Evolutionary conservation across 2,888 invertebrate genomes (phyloP), one percentile per base, ranked within the genome.

Genomic region (Holacanthella duospinosa): DNA sequence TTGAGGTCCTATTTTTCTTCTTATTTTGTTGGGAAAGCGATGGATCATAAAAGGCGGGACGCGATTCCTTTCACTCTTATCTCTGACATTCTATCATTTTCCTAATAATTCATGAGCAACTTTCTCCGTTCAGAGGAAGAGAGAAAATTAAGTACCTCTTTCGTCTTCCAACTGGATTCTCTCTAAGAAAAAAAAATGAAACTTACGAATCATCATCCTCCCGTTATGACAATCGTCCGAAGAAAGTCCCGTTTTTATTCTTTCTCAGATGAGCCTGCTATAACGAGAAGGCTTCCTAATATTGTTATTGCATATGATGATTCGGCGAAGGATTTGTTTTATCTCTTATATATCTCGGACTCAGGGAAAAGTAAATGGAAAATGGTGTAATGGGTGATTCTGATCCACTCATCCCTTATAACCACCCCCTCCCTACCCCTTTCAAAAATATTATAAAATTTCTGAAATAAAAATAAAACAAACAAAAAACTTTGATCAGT

Each of bases 41-140:
- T 69, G 66, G 68, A 69, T 69, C 69, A 69, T 69, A 69, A 69
- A 69, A 66, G 68, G 67, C 58, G 63, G n/a, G 61, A 64, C 55
- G 64, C 64, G 48, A 48, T 48, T 48, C 48, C 48, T 48, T 48
- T 48, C 48, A 48, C 48, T 65, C 68, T 69, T 69, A 69, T 69
- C 69, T 69, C 65, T 69, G 67, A 69, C 68, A 69, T 69, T 69
- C 69, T 69, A 69, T 69, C 69, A 69, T 69, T 63, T 59, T 66
- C 58, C 66, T 68, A 68, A 68, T 68, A 68, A 68, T 66, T 68
- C 68, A 68, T 68, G 64, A 66, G 64, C 55, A 66, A 66, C 64
- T 65, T 63, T 65, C 36, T 63, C 44, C 57, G 44, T 9, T 9
- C 48, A 48, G 48, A 9, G 21, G 19, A 48, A 48, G 48, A 21